Evolutionary conservation across 2,113 vertebrate genomes (phyloP), one percentile per base, ranked within the genome.

Genomic region (Plecturocebus donacophilus): DNA sequence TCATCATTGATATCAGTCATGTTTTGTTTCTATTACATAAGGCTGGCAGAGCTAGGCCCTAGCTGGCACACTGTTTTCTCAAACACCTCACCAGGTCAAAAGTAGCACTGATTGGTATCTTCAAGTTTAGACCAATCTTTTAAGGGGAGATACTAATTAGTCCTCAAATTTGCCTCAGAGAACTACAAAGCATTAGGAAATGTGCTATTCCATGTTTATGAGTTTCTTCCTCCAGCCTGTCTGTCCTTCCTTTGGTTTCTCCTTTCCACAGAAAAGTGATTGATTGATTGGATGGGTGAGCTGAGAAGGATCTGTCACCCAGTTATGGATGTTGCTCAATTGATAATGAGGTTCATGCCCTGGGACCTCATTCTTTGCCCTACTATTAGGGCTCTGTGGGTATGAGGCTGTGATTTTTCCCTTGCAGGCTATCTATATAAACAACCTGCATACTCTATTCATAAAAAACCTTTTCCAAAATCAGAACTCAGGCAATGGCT

Each of bases 281-380:
- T 79, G 73, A 35, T 4, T 66, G 38, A n/a, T 49, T 87, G 71
- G 6, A 64, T 4, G n/a, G 14, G 32, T 61, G 45, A 61, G 14
- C 84, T 90, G 42, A 75, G 52, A 25, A 87, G 27, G 35, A 19
- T 45, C 42, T 92, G 30, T 11, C 3, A 23, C 32, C 11, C 21
- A 13, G 2, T 16, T 3, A 38, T 64, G 1, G 2, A 6, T 38
- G 12, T 17, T 52, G 12, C 3, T 70, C n/a, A 54, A 4, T 11
- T 23, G 3, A 38, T 68, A 52, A 19, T 14, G 14, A 49, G 1
- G 35, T 20, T 14, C 11, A 16, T 3, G 9, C 10, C 42, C 17
- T 64, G 8, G 45, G 35, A 47, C 6, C 32, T 82, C 10, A 23
- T 11, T 61, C 66, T 58, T 32, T 38, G 6, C 14, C n/a, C 32